Percentiles rank a stretch among this genome's conserved stretches.
Conservation (phyloP, 2,797 vertebrate species). For the Spizella passerina region DNA sequence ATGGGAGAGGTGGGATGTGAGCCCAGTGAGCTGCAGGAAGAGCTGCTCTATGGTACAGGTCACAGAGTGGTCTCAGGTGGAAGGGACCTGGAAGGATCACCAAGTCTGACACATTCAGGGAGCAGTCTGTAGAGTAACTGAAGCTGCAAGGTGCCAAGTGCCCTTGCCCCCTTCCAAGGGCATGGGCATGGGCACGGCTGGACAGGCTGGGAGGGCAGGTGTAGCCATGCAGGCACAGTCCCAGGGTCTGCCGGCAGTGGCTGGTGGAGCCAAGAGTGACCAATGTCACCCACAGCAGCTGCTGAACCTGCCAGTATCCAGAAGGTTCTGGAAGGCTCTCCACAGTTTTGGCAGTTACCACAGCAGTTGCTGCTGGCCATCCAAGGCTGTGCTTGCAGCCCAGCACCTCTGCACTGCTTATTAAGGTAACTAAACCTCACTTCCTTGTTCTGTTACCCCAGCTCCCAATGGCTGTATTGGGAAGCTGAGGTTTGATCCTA, state of each 20-base stretch:
- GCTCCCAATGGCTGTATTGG: accelerated
- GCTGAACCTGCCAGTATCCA: background rate
- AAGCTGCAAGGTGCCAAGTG: background rate
- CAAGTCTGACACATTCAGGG: background rate
- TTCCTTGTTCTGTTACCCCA: background rate
- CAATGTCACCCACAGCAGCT: background rate
- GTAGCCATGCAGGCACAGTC: accelerated
- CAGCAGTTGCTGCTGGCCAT: background rate
- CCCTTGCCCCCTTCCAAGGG: background rate
- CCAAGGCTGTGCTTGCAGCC: background rate
- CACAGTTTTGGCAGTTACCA: accelerated
- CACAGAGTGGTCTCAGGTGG: background rate
- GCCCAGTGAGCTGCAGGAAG: background rate
- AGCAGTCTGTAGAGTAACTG: accelerated
- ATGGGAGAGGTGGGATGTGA: background rate
- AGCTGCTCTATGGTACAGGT: background rate
- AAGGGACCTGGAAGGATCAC: background rate
- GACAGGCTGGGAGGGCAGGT: background rate
- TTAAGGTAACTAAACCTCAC: background rate
- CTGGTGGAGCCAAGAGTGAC: accelerated
- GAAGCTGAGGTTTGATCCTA: background rate
- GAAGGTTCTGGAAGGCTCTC: background rate
- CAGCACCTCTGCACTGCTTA: accelerated
- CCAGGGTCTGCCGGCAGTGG: accelerated
- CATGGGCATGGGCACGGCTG: too few relatives aligned